A percentile compares a stretch with the other conserved stretches of the same genome.
These are phyloP conservation scores for Lepus americanus DNA, from an alignment of 2,113 vertebrate species.

Conservation along the genomic window DNA sequence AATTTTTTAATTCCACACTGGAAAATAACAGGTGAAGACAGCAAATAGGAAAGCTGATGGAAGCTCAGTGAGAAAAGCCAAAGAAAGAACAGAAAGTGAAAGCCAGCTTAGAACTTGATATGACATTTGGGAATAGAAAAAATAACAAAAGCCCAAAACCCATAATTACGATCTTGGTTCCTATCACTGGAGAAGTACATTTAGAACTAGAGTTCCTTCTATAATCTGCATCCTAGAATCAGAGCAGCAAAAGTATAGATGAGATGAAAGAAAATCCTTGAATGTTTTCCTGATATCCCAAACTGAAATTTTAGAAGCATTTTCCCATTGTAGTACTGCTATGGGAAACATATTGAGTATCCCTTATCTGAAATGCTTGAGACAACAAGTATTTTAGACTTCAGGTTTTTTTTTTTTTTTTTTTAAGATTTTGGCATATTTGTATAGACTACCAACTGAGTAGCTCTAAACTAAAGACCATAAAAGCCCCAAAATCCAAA, in stretches of 20 bases:
- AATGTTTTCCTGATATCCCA: neutral
- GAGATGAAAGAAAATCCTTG: neutral
- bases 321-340: neutral
- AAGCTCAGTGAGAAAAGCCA: neutral
- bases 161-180: neutral
- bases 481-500: neutral
- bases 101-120: neutral
- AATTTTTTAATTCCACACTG: neutral
- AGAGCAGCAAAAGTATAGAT: neutral
- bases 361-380: neutral
- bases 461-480: neutral
- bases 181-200: neutral
- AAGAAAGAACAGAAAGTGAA: neutral
- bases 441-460: neutral
- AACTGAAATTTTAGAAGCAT: neutral
- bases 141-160: neutral
- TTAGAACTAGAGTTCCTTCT: neutral
- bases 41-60: neutral
- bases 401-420: no score
- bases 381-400: neutral
- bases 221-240: neutral
- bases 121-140: neutral
- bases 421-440: neutral
- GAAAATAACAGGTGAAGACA: neutral
- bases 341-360: neutral